These are phyloP conservation scores for Globodera ellingtonae DNA, from an alignment of 1,140 invertebrate species.

Conservation along the genomic window DNA sequence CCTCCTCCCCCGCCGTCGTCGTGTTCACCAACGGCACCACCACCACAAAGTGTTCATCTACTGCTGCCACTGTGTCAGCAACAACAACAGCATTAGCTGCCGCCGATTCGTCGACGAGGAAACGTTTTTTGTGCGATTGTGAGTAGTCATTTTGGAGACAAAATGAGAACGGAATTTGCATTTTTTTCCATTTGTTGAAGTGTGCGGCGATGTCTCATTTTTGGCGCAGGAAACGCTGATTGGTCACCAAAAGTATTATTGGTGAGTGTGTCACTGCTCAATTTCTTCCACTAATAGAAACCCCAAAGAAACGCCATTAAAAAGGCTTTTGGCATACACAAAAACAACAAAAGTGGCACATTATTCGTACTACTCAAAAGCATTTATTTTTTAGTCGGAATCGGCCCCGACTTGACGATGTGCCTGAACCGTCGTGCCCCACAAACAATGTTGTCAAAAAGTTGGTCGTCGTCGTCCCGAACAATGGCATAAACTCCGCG, in stretches of 20 bases:
- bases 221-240: constrained; percentile 17
- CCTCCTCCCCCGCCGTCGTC: neutral
- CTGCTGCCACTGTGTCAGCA: neutral
- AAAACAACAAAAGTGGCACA: no score
- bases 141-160: neutral
- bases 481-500: neutral
- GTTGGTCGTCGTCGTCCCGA: neutral
- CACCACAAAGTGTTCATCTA: neutral
- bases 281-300: neutral
- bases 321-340: no score
- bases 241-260: constrained; percentile 25
- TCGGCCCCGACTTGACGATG: neutral
- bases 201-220: constrained; percentile 28
- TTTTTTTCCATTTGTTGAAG: constrained; percentile 13
- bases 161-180: neutral
- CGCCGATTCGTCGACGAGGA: constrained; percentile 5
- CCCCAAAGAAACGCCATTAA: no score
- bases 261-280: constrained; percentile 1
- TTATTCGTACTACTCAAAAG: no score
- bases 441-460: neutral
- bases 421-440: neutral
- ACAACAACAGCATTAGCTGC: neutral
- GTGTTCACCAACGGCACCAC: neutral
- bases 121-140: constrained; percentile 24
- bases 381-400: neutral